A percentile compares a stretch with the other conserved stretches of the same genome.
These are phyloP conservation scores for Drosophila arawakana DNA, from an alignment of 1,140 invertebrate species.

Conservation along the genomic window DNA sequence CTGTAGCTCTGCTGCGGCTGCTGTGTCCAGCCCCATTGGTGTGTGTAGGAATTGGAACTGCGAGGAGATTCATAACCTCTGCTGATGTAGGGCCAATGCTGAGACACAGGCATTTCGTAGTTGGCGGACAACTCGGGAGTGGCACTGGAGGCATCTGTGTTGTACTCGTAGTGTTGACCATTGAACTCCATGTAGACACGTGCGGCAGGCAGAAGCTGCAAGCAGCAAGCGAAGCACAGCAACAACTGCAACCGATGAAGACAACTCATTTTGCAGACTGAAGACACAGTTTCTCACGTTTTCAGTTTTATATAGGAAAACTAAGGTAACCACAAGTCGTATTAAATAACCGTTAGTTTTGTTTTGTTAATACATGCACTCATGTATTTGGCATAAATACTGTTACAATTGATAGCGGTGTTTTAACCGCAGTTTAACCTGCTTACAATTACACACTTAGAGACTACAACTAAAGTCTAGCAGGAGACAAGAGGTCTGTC, in stretches of 20 bases:
- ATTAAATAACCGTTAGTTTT: slow-evolving; percentile 34
- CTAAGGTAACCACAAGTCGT: slow-evolving; percentile 47
- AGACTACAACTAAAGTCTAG: slow-evolving; percentile 33
- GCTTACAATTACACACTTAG: slow-evolving; percentile 53
- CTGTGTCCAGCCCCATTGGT: slow-evolving; percentile 13
- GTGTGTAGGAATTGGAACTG: background rate
- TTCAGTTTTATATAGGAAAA: slow-evolving; percentile 39
- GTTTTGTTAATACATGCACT: background rate
- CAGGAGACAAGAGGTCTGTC: no score
- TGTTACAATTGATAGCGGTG: slow-evolving; percentile 53
- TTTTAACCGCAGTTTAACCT: slow-evolving; percentile 50
- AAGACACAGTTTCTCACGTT: background rate
- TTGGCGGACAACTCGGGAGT: slow-evolving; percentile 24
- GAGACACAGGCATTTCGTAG: slow-evolving; percentile 34
- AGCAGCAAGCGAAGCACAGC: slow-evolving; percentile 15
- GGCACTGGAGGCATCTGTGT: slow-evolving; percentile 48
- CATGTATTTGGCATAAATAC: slow-evolving; percentile 67
- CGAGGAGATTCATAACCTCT: no score
- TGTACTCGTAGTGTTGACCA: slow-evolving; percentile 62
- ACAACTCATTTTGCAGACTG: slow-evolving; percentile 49
- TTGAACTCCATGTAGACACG: slow-evolving; percentile 67
- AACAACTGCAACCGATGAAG: background rate
- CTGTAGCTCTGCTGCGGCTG: background rate
- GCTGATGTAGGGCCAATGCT: slow-evolving; percentile 17
- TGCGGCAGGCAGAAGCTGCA: slow-evolving; percentile 29